Evolutionary conservation across 2,113 vertebrate genomes (phyloP).

Genomic region (Pseudopipra pipra): DNA sequence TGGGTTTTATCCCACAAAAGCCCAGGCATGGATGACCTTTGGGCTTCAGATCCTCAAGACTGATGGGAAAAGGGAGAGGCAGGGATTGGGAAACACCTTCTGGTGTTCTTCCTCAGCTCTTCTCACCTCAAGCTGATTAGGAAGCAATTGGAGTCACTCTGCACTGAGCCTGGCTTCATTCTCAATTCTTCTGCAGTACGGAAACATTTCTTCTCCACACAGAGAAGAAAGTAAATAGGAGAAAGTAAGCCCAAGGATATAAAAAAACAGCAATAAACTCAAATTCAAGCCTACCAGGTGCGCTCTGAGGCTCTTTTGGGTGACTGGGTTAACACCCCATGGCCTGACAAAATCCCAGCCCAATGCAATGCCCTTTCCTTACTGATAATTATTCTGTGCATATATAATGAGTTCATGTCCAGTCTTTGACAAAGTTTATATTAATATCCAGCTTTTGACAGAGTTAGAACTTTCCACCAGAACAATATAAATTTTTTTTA

Average conservation of each 20-base stretch:
- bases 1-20: neutral
- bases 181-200: neutral
- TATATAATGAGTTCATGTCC: neutral
- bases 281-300: neutral
- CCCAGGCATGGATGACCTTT: neutral
- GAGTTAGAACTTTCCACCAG: neutral
- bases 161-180: neutral
- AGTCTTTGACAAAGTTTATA: neutral
- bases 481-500: fast-evolving
- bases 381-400: neutral
- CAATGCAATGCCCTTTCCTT: neutral
- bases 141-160: neutral
- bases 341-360: neutral
- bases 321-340: fast-evolving
- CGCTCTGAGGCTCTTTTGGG: neutral
- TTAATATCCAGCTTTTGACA: neutral
- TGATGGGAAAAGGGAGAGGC: neutral
- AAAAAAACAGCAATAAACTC: neutral
- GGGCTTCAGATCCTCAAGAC: neutral
- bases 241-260: neutral
- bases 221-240: neutral
- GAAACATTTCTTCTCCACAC: neutral
- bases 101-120: neutral
- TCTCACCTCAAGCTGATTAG: neutral
- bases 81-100: neutral